Conservation (phyloP, 2,888 invertebrate genomes). For the Tenthredo mesomela region DNA sequence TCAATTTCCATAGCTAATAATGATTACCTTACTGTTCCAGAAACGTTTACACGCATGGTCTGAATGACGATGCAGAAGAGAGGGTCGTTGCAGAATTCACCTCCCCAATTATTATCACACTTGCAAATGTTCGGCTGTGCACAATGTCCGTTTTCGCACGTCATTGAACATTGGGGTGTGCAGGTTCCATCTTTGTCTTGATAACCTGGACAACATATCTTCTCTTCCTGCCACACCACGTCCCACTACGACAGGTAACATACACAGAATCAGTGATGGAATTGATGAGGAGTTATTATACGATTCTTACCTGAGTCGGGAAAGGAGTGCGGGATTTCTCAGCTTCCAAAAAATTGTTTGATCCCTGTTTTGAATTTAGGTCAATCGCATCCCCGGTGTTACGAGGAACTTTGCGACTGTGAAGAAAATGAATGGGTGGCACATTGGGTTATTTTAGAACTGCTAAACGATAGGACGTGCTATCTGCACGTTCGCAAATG, state of each 20-base stretch:
- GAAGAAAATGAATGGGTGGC: neutral
- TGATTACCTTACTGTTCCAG: neutral
- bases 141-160: neutral
- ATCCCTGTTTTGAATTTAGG: neutral
- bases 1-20: neutral
- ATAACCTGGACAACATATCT: neutral
- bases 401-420: neutral
- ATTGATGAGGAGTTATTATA: neutral
- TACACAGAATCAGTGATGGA: neutral
- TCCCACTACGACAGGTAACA: neutral
- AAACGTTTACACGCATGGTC: neutral
- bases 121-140: slow-evolving; percentile 51
- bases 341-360: neutral
- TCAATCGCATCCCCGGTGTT: neutral
- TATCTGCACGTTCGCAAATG: neutral
- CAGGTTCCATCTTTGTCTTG: neutral
- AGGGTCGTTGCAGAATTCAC: slow-evolving; percentile 61
- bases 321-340: neutral
- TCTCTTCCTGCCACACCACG: neutral
- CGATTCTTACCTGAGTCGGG: neutral
- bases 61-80: slow-evolving; percentile 56
- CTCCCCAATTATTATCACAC: slow-evolving; percentile 68
- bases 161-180: neutral
- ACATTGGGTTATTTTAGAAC: neutral
- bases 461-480: neutral